Evolutionary conservation across 2,113 vertebrate species (phyloP), one percentile per base, ranked within the genome.

Genomic region (Eclectus roratus): DNA sequence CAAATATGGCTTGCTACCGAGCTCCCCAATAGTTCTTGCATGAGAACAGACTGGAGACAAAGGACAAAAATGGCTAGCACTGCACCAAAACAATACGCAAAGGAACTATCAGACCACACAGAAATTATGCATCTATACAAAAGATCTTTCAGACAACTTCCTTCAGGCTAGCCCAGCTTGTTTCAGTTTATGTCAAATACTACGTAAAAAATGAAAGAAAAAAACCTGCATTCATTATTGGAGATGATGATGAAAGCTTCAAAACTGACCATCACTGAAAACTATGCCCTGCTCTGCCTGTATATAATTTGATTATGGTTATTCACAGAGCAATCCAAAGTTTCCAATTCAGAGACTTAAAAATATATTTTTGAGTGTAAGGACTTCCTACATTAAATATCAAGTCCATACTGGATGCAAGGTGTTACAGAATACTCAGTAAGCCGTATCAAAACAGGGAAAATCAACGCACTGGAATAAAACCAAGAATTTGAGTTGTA

Each of bases 71-170:
- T 2, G 16, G 44, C 65, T 53, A 90, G 15, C 9, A 4, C 39
- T 24, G 39, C 68, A 73, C 0, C 0, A 0, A 91, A 78, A 46
- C 63, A 64, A 79, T 5, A 80, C 0, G 1, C 33, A 79, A 69
- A 85, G 20, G 49, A 65, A 47, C 39, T 65, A 71, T 12, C 27
- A 65, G 24, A 49, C 19, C 33, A 49, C 58, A 73, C 4, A 70
- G 25, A 85, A 91, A 83, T 31, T 47, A 29, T 53, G 24, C 13
- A 63, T 37, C 41, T 61, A 27, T 15, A 55, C 4, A 47, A 88
- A 78, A 69, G 33, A 35, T 18, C n/a, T 82, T 84, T 74, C 31
- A 53, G 35, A 79, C 11, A 71, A 17, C 13, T 43, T 77, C 39
- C 41, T 69, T 65, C 29, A 83, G 49, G 76, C 53, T 77, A 69